Evolutionary conservation across 1,140 invertebrate genomes (phyloP).

Genomic region (Schmidtea mediterranea): DNA sequence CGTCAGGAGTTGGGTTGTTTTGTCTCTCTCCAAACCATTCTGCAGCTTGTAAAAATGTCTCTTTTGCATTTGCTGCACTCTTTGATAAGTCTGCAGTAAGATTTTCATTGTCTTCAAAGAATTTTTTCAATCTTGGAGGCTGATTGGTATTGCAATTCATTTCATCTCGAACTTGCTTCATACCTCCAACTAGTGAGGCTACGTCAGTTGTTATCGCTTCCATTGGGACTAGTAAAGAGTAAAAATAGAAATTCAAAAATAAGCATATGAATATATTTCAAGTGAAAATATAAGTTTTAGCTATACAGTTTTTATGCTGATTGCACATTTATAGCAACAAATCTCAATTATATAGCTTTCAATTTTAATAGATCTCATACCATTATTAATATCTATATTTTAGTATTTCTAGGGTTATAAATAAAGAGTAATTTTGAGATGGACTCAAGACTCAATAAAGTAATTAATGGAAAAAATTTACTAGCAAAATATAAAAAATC

Average conservation of each 20-base stretch:
- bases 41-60: background rate
- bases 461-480: too few relatives aligned
- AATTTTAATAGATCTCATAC: too few relatives aligned
- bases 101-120: background rate
- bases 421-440: too few relatives aligned
- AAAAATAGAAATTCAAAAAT: conserved; percentile 1
- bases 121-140: background rate
- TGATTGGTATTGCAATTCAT: background rate
- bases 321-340: too few relatives aligned
- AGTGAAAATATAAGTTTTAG: too few relatives aligned
- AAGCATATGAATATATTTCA: too few relatives aligned
- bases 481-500: too few relatives aligned
- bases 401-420: too few relatives aligned
- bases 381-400: too few relatives aligned
- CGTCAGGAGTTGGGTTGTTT: background rate
- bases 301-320: too few relatives aligned
- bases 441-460: too few relatives aligned
- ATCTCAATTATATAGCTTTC: too few relatives aligned
- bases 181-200: background rate
- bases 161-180: conserved; percentile 1
- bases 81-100: background rate
- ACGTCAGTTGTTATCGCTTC: background rate
- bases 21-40: conserved; percentile 3
- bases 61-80: background rate
- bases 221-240: conserved; percentile 3